These are phyloP conservation scores for Hapalemur alaotrensis DNA, from an alignment of 2,797 vertebrate species.

Conservation along the genomic window DNA sequence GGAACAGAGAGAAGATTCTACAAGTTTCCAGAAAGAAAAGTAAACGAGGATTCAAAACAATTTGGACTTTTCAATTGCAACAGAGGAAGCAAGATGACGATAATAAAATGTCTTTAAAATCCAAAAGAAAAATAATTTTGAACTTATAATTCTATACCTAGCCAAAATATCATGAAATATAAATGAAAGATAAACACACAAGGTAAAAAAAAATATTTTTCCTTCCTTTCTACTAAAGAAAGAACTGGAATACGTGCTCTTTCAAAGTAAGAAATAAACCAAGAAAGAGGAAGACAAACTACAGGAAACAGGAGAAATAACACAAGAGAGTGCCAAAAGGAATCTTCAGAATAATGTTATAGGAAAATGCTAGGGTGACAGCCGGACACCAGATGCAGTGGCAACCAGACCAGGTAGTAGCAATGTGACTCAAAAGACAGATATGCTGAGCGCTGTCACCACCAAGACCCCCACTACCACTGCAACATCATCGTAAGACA, in stretches of 20 bases:
- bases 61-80: not conserved
- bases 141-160: not conserved
- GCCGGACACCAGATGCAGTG: not conserved
- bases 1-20: not conserved
- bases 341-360: not conserved
- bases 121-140: not conserved
- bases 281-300: not conserved
- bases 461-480: not conserved
- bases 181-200: not conserved
- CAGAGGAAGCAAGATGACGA: not conserved
- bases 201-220: not conserved
- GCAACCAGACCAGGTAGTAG: not conserved
- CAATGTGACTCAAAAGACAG: not conserved
- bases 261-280: conserved; percentile 1
- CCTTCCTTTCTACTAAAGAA: not conserved
- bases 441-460: not conserved
- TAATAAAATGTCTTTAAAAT: not conserved
- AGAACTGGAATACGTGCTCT: not conserved
- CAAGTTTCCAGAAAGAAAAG: not conserved
- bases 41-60: not conserved
- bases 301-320: not conserved
- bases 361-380: not conserved
- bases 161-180: not conserved
- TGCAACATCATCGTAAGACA: not conserved
- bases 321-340: not conserved